Conservation (phyloP, 1,140 invertebrate genomes). For the Aphelinus atriplicis region DNA sequence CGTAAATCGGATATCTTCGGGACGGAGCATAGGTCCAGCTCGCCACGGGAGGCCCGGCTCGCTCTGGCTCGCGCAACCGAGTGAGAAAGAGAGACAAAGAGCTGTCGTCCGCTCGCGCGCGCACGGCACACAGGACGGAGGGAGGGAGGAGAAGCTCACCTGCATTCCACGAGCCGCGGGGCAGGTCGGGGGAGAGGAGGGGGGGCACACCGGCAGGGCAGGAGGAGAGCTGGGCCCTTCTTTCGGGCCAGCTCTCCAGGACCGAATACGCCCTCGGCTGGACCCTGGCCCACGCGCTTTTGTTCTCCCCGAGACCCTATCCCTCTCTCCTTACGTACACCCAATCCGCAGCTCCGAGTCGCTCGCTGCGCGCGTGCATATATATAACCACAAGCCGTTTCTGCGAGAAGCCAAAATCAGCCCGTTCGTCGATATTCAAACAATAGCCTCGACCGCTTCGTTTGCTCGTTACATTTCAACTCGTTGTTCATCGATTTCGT, state of each 20-base stretch:
- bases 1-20: conserved; percentile 63
- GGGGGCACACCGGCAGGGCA: conserved; percentile 41
- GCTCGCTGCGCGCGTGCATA: no score
- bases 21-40: conserved; percentile 61
- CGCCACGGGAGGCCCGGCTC: conserved; percentile 4
- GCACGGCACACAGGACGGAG: neutral
- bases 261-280: conserved; percentile 31
- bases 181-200: conserved; percentile 38
- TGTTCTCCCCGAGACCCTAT: conserved; percentile 8
- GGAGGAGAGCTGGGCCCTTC: conserved; percentile 21
- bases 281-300: conserved; percentile 32
- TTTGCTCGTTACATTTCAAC: no score
- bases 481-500: no score
- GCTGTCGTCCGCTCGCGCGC: neutral
- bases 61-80: neutral
- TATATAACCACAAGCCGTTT: no score
- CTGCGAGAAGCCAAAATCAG: no score
- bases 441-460: no score
- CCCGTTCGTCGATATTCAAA: no score
- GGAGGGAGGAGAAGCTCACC: conserved; percentile 54
- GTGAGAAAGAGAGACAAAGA: neutral
- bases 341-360: no score
- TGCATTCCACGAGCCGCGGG: conserved; percentile 61
- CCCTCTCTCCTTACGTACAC: no score
- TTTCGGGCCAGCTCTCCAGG: conserved; percentile 44